Base-by-base conservation (phyloP, 2,888 invertebrate genomes). In the Phymatocera aterrima region DNA sequence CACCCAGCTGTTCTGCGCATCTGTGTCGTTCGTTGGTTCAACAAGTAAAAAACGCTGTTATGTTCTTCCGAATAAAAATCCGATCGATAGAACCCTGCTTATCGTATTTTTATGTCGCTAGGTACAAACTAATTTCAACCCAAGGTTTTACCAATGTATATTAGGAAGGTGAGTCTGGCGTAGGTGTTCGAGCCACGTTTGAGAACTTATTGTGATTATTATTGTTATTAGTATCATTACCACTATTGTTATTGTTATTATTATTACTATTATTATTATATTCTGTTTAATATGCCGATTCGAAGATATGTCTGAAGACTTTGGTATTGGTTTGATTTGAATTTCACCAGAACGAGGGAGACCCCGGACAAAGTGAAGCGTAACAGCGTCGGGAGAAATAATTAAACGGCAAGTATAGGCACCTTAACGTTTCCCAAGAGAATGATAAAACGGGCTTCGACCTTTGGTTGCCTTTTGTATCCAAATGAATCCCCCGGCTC, bases 371-470 rank as follows among this genome's bases (percentile, higher is more conserved):
- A 72, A 72, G 72, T 72, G 72, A 51, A 48, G 72, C 72, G 72
- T 72, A 51, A 72, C 34, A 72, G 51, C 51, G 72, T 68, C 72
- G 18, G 72, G 51, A 48, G 72, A 48, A 72, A 72, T 72, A 72
- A 72, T 72, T 48, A 72, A 72, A 72, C 72, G 72, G 48, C 51
- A 72, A 51, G 48, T 51, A 28, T 57, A 34, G 51, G 72, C 34
- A 34, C 51, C 72, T 34, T 21, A 51, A 28, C 51, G 72, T 72
- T 31, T 72, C 72, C 72, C 51, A 34, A 72, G 72, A 72, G 72
- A 51, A 72, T 72, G 72, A 72, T 72, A 48, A 72, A 72, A 21
- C 51, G 48, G 51, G 72, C 34, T 10, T 51, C 72, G 72, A 72
- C 72, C 31, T 72, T 72, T 48, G 72, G 72, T 34, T 72, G 72